Evolutionary conservation across 2,113 vertebrate species (phyloP).

Genomic region (Columbina picui): DNA sequence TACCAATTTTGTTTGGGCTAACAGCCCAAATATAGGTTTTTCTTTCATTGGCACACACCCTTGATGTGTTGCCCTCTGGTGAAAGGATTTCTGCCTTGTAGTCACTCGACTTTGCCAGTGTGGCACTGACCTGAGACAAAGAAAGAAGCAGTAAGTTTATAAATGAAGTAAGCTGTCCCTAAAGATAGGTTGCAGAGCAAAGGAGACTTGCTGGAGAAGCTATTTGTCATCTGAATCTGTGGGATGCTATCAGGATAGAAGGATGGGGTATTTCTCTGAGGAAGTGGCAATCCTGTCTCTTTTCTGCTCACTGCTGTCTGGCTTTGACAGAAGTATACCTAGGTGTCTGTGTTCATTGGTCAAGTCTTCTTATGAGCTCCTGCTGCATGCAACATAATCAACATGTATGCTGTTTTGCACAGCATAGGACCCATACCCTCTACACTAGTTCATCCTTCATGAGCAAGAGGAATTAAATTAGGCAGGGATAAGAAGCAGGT

Average conservation of each 20-base stretch:
- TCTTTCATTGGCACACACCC: constrained; percentile 63
- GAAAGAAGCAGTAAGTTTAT: background rate
- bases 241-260: background rate
- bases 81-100: constrained; percentile 49
- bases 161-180: background rate
- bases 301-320: background rate
- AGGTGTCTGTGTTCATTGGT: background rate
- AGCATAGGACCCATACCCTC: background rate
- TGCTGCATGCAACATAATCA: background rate
- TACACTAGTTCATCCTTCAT: background rate
- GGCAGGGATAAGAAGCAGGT: background rate
- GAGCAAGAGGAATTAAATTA: background rate
- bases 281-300: background rate
- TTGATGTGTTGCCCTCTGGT: background rate
- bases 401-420: background rate
- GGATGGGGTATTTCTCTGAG: background rate
- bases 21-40: constrained; percentile 73
- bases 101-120: constrained; percentile 38
- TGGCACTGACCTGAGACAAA: constrained; percentile 58
- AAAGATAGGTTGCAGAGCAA: background rate
- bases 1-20: constrained; percentile 57
- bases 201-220: background rate
- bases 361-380: background rate
- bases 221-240: background rate
- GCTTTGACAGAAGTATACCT: background rate